A percentile compares a stretch with the other conserved stretches of the same genome.
phyloP scores from a whole-genome alignment of 2,113 vertebrate species.

The Ophiodon elongatus region DNA sequence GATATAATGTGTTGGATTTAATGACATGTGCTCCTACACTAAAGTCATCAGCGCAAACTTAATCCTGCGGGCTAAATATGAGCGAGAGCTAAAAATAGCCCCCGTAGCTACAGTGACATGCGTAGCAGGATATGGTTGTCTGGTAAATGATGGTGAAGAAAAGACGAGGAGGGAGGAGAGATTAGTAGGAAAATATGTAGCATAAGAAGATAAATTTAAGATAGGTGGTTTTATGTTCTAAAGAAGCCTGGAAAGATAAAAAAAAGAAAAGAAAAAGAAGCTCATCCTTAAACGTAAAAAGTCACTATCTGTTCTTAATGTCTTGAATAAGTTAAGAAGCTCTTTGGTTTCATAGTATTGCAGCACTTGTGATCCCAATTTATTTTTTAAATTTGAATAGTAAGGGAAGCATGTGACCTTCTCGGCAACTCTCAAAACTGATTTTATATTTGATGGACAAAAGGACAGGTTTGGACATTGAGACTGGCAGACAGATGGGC shows the following conservation, averaged over 20 bases:
- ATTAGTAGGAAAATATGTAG: background rate
- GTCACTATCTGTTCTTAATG: background rate
- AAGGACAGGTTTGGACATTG: background rate
- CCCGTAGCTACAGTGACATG: constrained; percentile 32
- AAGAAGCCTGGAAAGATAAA: constrained; percentile 17
- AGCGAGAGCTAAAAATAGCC: constrained; percentile 69
- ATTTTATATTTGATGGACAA: constrained; percentile 5
- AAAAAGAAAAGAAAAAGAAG: background rate
- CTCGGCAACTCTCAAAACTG: background rate
- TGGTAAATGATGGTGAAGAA: constrained; percentile 30
- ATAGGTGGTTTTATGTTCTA: constrained; percentile 21
- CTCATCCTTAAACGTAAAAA: constrained; percentile 1
- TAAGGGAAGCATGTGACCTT: background rate
- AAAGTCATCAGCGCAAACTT: constrained; percentile 58
- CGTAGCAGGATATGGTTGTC: constrained; percentile 39
- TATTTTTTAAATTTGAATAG: background rate
- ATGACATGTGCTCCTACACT: constrained; percentile 38
- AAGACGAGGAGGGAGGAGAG: constrained; percentile 14
- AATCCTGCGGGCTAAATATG: constrained; percentile 65
- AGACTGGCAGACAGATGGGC: background rate
- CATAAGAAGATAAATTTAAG: background rate
- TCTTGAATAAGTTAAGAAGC: constrained; percentile 3
- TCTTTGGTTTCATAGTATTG: background rate
- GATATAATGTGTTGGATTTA: constrained; percentile 29
- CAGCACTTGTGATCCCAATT: background rate